phyloP scores from a whole-genome alignment of 2,113 vertebrate species.

The Progne subis region DNA sequence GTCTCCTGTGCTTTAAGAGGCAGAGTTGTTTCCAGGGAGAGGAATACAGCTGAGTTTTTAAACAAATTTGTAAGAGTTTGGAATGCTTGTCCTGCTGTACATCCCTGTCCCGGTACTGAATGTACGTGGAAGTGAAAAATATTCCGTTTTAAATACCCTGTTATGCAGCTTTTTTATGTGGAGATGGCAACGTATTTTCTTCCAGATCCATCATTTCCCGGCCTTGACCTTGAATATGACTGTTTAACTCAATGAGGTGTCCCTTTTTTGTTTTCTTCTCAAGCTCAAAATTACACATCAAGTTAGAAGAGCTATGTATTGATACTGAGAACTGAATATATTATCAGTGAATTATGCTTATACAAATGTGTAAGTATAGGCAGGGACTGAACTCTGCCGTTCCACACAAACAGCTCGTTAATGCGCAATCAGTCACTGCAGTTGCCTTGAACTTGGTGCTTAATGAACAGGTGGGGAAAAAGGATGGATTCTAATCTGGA shows the following conservation, averaged over 20 bases:
- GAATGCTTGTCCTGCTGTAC: background rate
- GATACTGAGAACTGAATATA: slow-evolving; percentile 63
- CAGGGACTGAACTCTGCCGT: slow-evolving; percentile 57
- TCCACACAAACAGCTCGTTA: slow-evolving; percentile 75
- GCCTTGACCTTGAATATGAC: slow-evolving; percentile 60
- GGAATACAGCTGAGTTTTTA: background rate
- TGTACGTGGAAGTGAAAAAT: background rate
- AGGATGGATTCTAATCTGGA: slow-evolving; percentile 79
- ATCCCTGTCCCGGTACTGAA: background rate
- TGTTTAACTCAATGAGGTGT: slow-evolving; percentile 59
- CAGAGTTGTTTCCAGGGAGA: background rate
- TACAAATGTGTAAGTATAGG: slow-evolving; percentile 57
- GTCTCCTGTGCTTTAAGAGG: background rate
- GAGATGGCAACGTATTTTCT: background rate
- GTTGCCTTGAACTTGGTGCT: slow-evolving; percentile 74
- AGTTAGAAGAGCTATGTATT: slow-evolving; percentile 30
- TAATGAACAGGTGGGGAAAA: slow-evolving; percentile 83
- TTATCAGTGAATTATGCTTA: slow-evolving; percentile 62
- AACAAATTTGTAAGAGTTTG: background rate
- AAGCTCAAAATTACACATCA: slow-evolving; percentile 60
- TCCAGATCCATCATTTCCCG: background rate
- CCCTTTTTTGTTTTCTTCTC: background rate
- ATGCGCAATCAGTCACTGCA: slow-evolving; percentile 74
- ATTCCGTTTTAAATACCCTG: rapidly evolving
- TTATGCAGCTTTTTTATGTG: background rate